Conservation (phyloP, 37 sponge, comb jelly and placozoan species). For the Chondrilla cf. caribensis region DNA sequence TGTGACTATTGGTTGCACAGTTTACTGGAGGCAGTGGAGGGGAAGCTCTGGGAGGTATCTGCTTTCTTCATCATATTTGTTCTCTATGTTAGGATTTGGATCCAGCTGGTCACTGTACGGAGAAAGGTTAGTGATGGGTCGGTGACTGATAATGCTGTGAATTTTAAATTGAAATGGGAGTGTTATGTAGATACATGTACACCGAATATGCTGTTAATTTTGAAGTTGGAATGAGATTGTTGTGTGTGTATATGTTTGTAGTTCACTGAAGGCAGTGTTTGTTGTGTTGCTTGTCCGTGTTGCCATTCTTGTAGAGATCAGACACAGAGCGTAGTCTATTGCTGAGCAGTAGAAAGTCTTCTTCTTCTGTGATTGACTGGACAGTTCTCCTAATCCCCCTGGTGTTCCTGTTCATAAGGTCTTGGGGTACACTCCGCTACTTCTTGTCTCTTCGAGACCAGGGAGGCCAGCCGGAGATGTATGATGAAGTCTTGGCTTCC, state of each 20-base stretch:
- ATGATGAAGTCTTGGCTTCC: too few species aligned
- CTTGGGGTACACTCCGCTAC: conserved; percentile 9
- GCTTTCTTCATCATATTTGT: neutral
- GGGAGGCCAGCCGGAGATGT: too few species aligned
- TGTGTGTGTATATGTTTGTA: too few species aligned
- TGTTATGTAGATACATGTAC: too few species aligned
- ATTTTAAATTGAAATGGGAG: too few species aligned
- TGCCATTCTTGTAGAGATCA: neutral
- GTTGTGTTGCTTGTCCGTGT: too few species aligned
- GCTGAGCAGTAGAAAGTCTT: neutral
- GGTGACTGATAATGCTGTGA: too few species aligned
- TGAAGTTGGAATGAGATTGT: too few species aligned
- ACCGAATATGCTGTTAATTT: too few species aligned
- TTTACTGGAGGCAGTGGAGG: conserved; percentile 9
- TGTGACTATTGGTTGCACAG: neutral
- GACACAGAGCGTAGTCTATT: neutral
- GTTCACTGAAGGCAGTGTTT: too few species aligned
- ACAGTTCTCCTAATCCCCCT: conserved; percentile 15
- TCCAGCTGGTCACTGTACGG: neutral
- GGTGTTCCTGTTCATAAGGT: neutral
- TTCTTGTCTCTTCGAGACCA: neutral
- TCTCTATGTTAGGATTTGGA: conserved; percentile 4
- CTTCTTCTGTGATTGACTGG: neutral
- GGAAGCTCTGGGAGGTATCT: conserved; percentile 4
- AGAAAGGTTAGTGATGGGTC: neutral